phyloP scores from a whole-genome alignment of 2,888 invertebrate species.

The Myathropa florea region DNA sequence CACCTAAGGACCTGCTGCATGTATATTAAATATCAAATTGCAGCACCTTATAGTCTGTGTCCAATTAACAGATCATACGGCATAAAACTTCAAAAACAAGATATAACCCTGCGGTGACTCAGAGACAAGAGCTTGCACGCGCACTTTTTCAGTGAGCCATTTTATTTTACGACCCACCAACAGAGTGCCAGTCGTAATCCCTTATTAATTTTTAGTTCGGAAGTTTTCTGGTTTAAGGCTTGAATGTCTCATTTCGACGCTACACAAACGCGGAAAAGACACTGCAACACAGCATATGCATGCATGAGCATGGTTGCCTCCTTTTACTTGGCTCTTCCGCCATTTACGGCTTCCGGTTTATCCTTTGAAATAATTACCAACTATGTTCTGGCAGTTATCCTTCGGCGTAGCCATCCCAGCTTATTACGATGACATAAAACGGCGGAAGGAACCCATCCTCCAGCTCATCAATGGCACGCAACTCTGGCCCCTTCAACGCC shows the following conservation, averaged over 20 bases:
- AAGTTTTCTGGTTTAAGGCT: background rate
- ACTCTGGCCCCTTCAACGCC: background rate
- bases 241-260: background rate
- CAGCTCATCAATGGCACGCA: conserved; percentile 34
- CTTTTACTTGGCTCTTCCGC: conserved; percentile 37
- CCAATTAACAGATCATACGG: background rate
- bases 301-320: conserved; percentile 15
- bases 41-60: background rate
- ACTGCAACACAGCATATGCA: conserved; percentile 31
- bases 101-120: background rate
- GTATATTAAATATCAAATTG: too few relatives aligned
- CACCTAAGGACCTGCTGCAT: too few relatives aligned
- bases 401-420: conserved; percentile 24
- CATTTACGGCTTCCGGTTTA: conserved; percentile 46
- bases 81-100: background rate
- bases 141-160: background rate
- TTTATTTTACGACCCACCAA: background rate
- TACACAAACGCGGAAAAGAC: background rate
- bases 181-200: background rate
- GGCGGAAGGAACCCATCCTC: conserved; percentile 26
- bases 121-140: background rate
- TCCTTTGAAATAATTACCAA: conserved; percentile 52
- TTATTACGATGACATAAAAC: conserved; percentile 58
- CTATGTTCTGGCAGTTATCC: conserved; percentile 48
- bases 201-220: background rate